Conservation (phyloP, 2,888 invertebrate genomes). For the Folsomia candida region DNA sequence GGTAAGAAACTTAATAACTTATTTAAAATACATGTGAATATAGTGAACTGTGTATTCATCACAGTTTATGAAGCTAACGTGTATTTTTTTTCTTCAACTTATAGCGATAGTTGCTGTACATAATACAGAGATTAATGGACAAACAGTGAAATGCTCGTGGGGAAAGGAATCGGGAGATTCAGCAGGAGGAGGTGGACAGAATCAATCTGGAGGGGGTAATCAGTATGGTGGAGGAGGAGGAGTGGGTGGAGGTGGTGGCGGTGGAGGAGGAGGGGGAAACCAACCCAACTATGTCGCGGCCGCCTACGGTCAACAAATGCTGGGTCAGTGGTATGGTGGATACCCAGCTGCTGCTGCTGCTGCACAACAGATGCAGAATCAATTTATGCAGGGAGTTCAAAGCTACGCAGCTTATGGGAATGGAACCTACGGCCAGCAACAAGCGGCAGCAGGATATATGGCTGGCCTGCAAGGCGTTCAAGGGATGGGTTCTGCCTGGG, state of each 20-base stretch:
- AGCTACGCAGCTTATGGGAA: slow-evolving; percentile 80
- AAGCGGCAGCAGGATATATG: background rate
- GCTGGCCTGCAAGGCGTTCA: background rate
- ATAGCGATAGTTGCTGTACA: slow-evolving; percentile 94
- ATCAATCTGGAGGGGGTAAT: background rate
- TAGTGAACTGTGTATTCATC: too few relatives aligned
- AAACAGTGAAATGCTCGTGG: slow-evolving; percentile 98
- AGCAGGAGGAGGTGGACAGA: slow-evolving; percentile 4
- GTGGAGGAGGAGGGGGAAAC: slow-evolving; percentile 24
- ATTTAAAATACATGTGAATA: too few relatives aligned
- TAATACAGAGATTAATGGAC: slow-evolving; percentile 92
- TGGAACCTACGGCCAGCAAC: slow-evolving; percentile 72
- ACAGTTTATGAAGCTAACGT: slow-evolving; percentile 94
- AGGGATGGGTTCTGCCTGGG: background rate
- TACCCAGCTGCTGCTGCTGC: slow-evolving; percentile 70
- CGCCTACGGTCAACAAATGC: slow-evolving; percentile 69
- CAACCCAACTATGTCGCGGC: slow-evolving; percentile 56
- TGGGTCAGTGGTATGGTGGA: slow-evolving; percentile 93
- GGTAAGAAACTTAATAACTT: too few relatives aligned
- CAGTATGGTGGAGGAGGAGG: slow-evolving; percentile 44
- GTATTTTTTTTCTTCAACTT: too few relatives aligned
- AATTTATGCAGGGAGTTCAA: slow-evolving; percentile 79
- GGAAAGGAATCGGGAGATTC: slow-evolving; percentile 71
- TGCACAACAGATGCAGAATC: slow-evolving; percentile 69
- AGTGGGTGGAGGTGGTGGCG: slow-evolving; percentile 48